These are phyloP conservation scores for Rhamnusium bicolor DNA, from an alignment of 2,888 invertebrate species.

Conservation along the genomic window DNA sequence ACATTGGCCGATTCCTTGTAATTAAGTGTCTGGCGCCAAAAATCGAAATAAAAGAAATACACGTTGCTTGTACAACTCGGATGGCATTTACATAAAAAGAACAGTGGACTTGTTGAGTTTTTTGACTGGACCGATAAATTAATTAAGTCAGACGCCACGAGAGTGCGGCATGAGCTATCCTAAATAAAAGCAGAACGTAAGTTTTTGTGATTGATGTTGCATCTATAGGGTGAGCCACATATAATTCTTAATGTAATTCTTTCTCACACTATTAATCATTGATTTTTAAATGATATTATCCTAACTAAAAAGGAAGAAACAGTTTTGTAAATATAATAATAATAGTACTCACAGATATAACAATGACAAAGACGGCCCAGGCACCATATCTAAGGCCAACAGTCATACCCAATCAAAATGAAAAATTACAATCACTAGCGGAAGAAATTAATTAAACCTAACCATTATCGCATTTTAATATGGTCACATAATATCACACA, in stretches of 20 bases:
- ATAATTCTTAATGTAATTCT: neutral
- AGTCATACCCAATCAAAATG: too few species aligned
- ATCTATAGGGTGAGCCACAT: neutral
- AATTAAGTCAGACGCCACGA: constrained; percentile 12
- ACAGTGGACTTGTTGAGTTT: constrained; percentile 25
- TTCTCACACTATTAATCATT: too few species aligned
- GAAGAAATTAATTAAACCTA: too few species aligned
- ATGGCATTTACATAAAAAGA: constrained; percentile 18
- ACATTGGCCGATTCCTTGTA: constrained; percentile 35
- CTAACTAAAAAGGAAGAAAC: too few species aligned
- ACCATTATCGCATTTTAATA: too few species aligned
- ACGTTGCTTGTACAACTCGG: neutral
- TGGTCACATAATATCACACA: too few species aligned
- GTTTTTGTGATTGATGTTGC: neutral
- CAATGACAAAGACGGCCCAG: too few species aligned
- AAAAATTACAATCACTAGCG: too few species aligned
- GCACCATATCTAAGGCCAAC: too few species aligned
- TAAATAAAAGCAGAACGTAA: neutral
- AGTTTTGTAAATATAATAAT: too few species aligned
- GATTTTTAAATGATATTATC: too few species aligned
- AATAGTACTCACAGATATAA: too few species aligned
- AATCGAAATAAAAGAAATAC: constrained; percentile 44
- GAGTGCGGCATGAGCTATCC: constrained; percentile 1
- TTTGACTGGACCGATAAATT: constrained; percentile 33
- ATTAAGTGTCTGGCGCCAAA: constrained; percentile 48